Evolutionary conservation across 2,113 vertebrate species (phyloP).

Genomic region (Embiotoca jacksoni): DNA sequence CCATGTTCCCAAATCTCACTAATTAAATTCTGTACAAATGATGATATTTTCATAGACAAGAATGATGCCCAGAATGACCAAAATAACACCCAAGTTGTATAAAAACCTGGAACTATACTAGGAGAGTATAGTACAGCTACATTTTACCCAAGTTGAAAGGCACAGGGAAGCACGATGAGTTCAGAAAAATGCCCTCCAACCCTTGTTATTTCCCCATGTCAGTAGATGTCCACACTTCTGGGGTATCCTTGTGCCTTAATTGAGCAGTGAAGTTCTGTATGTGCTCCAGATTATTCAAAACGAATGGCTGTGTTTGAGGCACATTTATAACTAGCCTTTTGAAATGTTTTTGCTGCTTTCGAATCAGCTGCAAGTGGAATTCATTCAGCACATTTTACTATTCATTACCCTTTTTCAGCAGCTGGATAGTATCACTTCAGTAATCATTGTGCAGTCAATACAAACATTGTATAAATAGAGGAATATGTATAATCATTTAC

Average conservation of each 20-base stretch:
- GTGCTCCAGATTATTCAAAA: conserved; percentile 6
- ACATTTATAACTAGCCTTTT: conserved; percentile 9
- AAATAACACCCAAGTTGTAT: neutral
- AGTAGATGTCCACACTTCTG: neutral
- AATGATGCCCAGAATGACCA: too few relatives aligned
- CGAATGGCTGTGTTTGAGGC: conserved; percentile 6
- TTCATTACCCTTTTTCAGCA: conserved; percentile 3
- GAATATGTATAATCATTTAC: neutral
- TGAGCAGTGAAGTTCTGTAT: neutral
- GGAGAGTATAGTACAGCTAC: neutral
- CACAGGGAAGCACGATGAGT: neutral
- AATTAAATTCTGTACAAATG: too few relatives aligned
- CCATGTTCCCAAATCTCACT: too few relatives aligned
- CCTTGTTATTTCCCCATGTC: neutral
- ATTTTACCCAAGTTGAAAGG: neutral
- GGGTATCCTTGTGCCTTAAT: neutral
- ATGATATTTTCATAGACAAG: too few relatives aligned
- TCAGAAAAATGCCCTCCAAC: neutral
- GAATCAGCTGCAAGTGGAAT: neutral
- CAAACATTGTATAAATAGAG: neutral
- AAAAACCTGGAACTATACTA: neutral
- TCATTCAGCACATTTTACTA: neutral
- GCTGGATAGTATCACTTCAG: neutral
- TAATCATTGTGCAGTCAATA: neutral
- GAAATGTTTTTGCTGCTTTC: conserved; percentile 8